Evolutionary conservation across 2,797 vertebrate species (phyloP), one percentile per base, ranked within the genome.

Genomic region (Spatula versicolor): DNA sequence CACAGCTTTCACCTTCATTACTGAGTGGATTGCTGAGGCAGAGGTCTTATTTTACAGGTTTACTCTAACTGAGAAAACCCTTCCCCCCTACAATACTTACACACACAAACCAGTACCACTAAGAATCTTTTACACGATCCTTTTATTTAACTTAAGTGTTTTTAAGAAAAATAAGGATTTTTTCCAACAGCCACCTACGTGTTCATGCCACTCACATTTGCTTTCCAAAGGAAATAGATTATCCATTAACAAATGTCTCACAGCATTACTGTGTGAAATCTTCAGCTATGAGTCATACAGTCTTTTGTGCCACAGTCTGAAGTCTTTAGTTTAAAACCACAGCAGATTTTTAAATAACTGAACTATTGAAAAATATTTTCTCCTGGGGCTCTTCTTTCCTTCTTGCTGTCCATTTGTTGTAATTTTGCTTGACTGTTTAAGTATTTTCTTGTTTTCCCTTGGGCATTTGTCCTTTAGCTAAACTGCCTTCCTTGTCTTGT

Each of bases 181-280:
- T 50, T 25, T 55, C 25, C 12, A 79, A 0, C 12, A 13, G 23
- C 62, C 67, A 72, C 52, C 72, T 84, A 37, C 37, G 33, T 50
- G 26, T 39, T 37, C 39, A 83, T 46, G 31, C 68, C 54, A 55
- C 68, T 95, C 6, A 8, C 50, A 77, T 87, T 92, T 87, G 78
- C 86, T 80, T 94, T 93, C 72, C 72, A 75, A 91, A 92, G 86
- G 90, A 95, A 95, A 93, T 83, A 95, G 83, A 93, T 95, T 71
- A 72, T 88, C 88, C 84, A 68, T 96, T 96, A 96, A 95, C 88
- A 60, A 93, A 95, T 71, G 90, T 95, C 88, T 96, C 72, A 19
- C 68, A 78, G 84, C 60, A 46, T 74, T 81, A 80, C 52, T 52
- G 71, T 90, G 75, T 30, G 6, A 80, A 91, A 89, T 95, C 88